Conservation (phyloP, 53 echinoderm and acorn worm species). For the Stichopus horrens region DNA sequence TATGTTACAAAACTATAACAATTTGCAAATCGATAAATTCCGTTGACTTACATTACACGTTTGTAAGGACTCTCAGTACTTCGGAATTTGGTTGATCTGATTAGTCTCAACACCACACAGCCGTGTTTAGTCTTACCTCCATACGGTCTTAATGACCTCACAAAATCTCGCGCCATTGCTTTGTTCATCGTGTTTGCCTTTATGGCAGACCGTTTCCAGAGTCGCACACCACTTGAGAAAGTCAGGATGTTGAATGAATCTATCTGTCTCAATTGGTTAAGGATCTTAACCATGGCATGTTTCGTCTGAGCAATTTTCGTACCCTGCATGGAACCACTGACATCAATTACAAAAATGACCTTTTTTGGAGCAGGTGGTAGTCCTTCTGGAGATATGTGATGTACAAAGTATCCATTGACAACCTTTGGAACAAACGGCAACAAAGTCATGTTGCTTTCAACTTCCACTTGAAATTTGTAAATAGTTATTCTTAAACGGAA, state of each 20-base stretch:
- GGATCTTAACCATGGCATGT: conserved; percentile 65
- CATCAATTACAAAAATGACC: conserved; percentile 85
- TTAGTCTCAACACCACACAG: too few species aligned
- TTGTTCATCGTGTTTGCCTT: conserved; percentile 34
- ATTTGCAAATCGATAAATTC: too few species aligned
- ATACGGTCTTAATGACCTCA: conserved; percentile 9
- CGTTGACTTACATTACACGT: too few species aligned
- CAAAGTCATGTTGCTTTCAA: too few species aligned
- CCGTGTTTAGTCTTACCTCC: conserved; percentile 40
- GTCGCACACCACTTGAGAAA: background rate
- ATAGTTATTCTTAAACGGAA: too few species aligned
- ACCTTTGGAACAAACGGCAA: conserved; percentile 45
- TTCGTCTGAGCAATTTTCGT: conserved; percentile 73
- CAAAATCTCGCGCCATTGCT: conserved; percentile 2
- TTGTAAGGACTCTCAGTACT: too few species aligned
- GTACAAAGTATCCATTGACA: conserved; percentile 93
- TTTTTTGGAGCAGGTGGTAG: conserved; percentile 70
- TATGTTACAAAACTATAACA: too few species aligned
- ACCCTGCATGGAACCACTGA: conserved; percentile 80
- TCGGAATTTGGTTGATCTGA: too few species aligned
- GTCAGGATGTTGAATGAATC: conserved; percentile 60
- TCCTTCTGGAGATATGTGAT: conserved; percentile 87
- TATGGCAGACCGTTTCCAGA: conserved; percentile 36
- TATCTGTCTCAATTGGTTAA: conserved; percentile 68
- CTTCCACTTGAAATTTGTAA: too few species aligned